These are phyloP conservation scores for Taphrorychus bicolor DNA, from an alignment of 2,888 invertebrate genomes.

Conservation along the genomic window DNA sequence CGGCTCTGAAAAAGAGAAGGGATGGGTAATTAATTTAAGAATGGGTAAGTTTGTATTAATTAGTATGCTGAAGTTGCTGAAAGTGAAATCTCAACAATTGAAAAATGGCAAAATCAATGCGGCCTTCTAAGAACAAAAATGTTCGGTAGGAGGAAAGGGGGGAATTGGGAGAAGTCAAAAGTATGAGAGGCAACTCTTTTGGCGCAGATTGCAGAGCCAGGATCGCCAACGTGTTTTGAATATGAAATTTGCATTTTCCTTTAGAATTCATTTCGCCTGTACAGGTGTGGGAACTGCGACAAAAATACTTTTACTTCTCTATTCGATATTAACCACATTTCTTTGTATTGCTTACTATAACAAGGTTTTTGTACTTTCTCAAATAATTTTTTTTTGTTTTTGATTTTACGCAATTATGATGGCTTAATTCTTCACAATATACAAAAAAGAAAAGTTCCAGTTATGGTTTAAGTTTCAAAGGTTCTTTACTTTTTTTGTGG, in stretches of 20 bases:
- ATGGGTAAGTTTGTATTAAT: not conserved
- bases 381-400: too few relatives aligned
- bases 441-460: too few relatives aligned
- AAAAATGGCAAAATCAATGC: not conserved
- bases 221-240: conserved; percentile 31
- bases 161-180: conserved; percentile 7
- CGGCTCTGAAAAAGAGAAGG: not conserved
- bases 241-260: conserved; percentile 23
- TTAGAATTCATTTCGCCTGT: conserved; percentile 23
- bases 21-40: not conserved
- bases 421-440: too few relatives aligned
- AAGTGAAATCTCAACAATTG: not conserved
- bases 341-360: not conserved
- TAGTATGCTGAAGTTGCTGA: not conserved
- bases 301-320: conserved; percentile 3
- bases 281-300: conserved; percentile 24
- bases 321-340: not conserved
- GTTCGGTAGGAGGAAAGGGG: not conserved
- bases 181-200: conserved; percentile 11
- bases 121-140: not conserved
- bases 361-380: too few relatives aligned
- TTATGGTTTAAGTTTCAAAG: too few relatives aligned
- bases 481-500: too few relatives aligned
- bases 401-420: too few relatives aligned
- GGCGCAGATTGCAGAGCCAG: conserved; percentile 22